phyloP scores from a whole-genome alignment of 2,888 invertebrate species.

The Odontocolon sp. region DNA sequence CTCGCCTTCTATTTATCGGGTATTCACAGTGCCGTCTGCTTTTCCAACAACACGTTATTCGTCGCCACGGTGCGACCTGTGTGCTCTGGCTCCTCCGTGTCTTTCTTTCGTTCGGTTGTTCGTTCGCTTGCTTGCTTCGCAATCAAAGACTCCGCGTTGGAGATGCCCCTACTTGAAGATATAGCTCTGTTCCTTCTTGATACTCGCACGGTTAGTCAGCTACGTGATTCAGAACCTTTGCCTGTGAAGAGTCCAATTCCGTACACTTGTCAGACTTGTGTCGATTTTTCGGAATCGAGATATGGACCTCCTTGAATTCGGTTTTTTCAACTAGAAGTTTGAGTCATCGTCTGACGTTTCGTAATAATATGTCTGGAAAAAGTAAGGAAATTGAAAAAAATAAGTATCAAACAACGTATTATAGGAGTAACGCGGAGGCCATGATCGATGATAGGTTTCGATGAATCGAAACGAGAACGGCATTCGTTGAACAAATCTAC shows the following conservation, averaged over 20 bases:
- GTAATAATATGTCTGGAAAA: no score
- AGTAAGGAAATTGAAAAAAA: no score
- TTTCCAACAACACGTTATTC: conserved; percentile 61
- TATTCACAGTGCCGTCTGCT: conserved; percentile 62
- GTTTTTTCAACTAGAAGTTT: no score
- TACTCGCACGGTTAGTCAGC: conserved; percentile 30
- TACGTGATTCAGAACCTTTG: conserved; percentile 50
- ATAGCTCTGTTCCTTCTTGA: neutral
- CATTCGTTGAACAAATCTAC: conserved; percentile 55
- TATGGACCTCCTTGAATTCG: no score
- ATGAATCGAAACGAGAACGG: conserved; percentile 64
- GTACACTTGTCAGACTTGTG: no score
- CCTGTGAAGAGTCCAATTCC: no score
- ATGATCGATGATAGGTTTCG: conserved; percentile 36
- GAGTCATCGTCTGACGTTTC: no score
- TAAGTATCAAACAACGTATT: no score
- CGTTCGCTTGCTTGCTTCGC: conserved; percentile 11
- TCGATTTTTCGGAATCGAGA: conserved; percentile 17
- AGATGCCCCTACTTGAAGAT: neutral
- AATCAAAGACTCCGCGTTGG: conserved; percentile 37
- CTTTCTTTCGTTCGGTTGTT: conserved; percentile 17
- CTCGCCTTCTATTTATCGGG: conserved; percentile 66
- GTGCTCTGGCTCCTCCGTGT: conserved; percentile 9
- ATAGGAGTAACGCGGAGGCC: conserved; percentile 5
- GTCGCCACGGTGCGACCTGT: conserved; percentile 21